Conservation (phyloP, 2,113 vertebrate species). For the Acanthisitta chloris region DNA sequence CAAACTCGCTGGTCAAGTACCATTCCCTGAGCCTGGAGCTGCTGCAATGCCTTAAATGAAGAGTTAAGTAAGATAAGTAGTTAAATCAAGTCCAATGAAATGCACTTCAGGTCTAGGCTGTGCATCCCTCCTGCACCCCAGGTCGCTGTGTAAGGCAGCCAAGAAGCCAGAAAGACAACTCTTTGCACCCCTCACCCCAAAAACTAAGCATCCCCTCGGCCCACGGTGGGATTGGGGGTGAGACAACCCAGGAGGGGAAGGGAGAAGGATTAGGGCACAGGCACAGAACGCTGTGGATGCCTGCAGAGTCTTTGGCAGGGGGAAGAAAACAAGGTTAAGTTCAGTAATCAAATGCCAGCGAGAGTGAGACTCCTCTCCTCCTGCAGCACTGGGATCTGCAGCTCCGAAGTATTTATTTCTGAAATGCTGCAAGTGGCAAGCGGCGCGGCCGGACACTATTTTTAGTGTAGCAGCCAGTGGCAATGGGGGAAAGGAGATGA, state of each 20-base stretch:
- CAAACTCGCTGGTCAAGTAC: background rate
- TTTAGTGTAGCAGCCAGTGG: conserved; percentile 44
- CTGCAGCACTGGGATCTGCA: conserved; percentile 34
- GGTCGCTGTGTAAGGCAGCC: background rate
- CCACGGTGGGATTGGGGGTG: accelerated
- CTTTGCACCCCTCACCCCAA: background rate
- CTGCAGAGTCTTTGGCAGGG: background rate
- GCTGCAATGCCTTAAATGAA: background rate
- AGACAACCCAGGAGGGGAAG: background rate
- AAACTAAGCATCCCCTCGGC: background rate
- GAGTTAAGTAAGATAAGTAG: background rate
- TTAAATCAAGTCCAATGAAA: background rate
- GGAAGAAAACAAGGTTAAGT: conserved; percentile 39
- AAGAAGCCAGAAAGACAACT: background rate
- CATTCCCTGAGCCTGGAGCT: background rate
- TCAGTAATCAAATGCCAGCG: background rate
- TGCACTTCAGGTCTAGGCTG: background rate
- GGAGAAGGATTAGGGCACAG: background rate
- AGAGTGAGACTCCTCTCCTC: background rate
- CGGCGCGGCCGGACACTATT: background rate
- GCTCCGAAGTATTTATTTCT: conserved; percentile 3
- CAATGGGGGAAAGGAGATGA: conserved; percentile 1
- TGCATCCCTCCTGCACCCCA: background rate
- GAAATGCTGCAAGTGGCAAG: conserved; percentile 52
- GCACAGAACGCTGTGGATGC: accelerated